phyloP scores from a whole-genome alignment of 1,140 invertebrate genomes.

The Procambarus virginalis region DNA sequence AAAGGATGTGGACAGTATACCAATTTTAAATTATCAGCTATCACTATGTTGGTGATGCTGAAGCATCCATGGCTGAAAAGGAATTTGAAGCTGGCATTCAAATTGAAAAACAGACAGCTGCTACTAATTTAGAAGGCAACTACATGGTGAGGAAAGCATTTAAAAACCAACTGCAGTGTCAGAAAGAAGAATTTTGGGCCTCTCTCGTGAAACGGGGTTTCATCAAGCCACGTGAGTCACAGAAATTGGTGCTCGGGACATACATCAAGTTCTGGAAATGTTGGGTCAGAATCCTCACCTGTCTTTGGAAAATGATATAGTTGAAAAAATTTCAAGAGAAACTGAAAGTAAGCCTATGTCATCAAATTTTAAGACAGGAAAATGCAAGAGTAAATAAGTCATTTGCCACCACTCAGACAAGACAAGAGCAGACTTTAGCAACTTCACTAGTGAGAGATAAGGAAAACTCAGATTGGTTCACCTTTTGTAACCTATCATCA shows the following conservation, averaged over 20 bases:
- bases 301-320: not conserved
- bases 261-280: not conserved
- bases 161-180: not conserved
- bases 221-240: constrained; percentile 5
- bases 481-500: not conserved
- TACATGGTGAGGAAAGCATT: not conserved
- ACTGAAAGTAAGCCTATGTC: not conserved
- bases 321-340: not conserved
- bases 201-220: not conserved
- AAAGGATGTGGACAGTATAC: not conserved
- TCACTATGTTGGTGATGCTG: not conserved
- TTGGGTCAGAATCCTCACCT: not conserved
- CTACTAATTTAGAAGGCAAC: not conserved
- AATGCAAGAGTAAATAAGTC: not conserved
- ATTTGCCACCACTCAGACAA: not conserved
- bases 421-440: not conserved
- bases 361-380: not conserved
- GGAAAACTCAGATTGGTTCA: not conserved
- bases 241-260: not conserved
- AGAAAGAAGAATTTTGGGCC: constrained; percentile 5
- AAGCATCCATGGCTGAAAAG: not conserved
- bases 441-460: not conserved
- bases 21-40: not conserved
- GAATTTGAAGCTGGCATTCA: not conserved
- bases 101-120: not conserved